These are phyloP conservation scores for Camarhynchus parvulus DNA, from an alignment of 2,113 vertebrate species.

Conservation along the genomic window DNA sequence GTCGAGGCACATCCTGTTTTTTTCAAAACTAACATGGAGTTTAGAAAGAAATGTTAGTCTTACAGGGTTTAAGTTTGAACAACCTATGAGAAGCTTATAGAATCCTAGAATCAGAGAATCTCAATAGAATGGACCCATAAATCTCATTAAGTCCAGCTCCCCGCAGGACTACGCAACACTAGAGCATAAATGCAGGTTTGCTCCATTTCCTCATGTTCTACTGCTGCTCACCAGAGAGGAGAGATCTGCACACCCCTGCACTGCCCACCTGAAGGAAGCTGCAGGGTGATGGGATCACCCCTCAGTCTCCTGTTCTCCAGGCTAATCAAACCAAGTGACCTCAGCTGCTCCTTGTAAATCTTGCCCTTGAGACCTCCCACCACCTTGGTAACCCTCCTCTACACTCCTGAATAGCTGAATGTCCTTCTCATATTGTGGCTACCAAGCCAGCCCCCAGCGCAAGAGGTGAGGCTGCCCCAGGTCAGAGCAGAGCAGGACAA, in stretches of 20 bases:
- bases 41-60: background rate
- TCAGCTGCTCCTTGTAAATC: background rate
- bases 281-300: rapidly evolving
- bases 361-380: background rate
- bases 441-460: background rate
- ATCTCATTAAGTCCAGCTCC: background rate
- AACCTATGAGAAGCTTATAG: background rate
- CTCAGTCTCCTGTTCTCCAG: background rate
- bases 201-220: rapidly evolving
- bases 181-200: background rate
- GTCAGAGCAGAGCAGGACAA: background rate
- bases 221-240: background rate
- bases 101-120: background rate
- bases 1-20: background rate
- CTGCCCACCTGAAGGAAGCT: background rate
- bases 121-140: background rate
- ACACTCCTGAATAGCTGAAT: background rate
- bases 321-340: background rate
- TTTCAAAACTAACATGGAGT: background rate
- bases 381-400: background rate
- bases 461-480: rapidly evolving
- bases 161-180: background rate
- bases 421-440: background rate
- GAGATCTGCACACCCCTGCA: background rate
- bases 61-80: background rate